Evolutionary conservation across 2,797 vertebrate species (phyloP).

Genomic region (Taeniopygia guttata): DNA sequence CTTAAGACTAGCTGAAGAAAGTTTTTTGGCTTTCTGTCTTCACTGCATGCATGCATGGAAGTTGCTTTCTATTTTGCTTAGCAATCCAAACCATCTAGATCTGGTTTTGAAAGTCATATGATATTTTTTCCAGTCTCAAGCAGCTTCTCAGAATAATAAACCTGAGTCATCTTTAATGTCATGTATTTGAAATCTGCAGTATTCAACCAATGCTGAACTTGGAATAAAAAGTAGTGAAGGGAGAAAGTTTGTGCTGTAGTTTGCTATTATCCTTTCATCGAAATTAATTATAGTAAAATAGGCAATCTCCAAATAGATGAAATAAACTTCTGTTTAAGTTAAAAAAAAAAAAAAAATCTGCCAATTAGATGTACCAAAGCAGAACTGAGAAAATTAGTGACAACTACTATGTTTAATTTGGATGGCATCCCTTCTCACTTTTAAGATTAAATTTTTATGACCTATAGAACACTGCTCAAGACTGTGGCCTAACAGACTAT

Average conservation of each 20-base stretch:
- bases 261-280: neutral
- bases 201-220: neutral
- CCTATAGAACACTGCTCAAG: neutral
- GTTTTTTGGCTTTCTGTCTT: neutral
- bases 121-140: neutral
- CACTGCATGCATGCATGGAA: neutral
- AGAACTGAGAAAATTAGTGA: neutral
- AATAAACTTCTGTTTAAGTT: neutral
- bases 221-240: neutral
- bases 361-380: neutral
- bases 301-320: neutral
- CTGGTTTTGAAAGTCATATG: neutral
- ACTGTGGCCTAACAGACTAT: neutral
- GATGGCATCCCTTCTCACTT: neutral
- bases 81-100: neutral
- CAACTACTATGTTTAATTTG: neutral
- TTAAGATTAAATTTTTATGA: neutral
- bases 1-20: neutral
- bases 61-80: neutral
- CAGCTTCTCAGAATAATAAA: neutral
- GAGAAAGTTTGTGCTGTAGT: neutral
- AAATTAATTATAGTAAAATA: neutral
- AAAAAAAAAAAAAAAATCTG: neutral
- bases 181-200: neutral
- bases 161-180: neutral